Evolutionary conservation across 2,113 vertebrate species (phyloP).

Genomic region (Thomomys bottae): DNA sequence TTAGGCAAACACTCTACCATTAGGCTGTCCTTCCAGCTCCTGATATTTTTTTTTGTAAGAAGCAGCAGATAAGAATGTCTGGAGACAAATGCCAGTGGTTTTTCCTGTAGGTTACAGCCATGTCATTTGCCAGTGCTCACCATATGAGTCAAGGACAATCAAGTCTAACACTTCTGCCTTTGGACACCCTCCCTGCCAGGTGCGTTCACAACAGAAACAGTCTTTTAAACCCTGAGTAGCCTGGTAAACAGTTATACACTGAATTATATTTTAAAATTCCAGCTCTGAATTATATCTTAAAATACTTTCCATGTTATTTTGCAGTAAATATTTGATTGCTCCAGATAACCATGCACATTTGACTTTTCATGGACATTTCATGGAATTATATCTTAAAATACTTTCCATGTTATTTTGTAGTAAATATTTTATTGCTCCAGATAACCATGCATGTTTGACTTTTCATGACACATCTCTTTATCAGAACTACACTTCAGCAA

Average conservation of each 20-base stretch:
- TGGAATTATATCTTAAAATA: too few relatives aligned
- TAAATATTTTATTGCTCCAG: slow-evolving; percentile 31
- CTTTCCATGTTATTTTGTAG: background rate
- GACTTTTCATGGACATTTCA: background rate
- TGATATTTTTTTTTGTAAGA: too few relatives aligned
- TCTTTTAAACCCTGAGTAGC: background rate
- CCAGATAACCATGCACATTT: slow-evolving; percentile 14
- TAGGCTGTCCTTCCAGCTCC: too few relatives aligned
- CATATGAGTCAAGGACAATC: background rate
- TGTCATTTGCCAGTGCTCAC: background rate
- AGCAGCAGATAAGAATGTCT: background rate
- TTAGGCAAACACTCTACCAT: too few relatives aligned
- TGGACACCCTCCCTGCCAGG: background rate
- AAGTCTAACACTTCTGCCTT: background rate
- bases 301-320: slow-evolving; percentile 22
- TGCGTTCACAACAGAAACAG: background rate
- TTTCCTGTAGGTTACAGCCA: background rate
- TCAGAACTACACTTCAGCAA: slow-evolving; percentile 12
- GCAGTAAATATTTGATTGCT: slow-evolving; percentile 23
- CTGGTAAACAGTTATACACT: background rate
- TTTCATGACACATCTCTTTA: slow-evolving; percentile 9
- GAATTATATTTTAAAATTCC: background rate
- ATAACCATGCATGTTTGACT: background rate
- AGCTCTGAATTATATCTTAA: background rate
- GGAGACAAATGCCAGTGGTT: background rate